Percentiles rank a stretch among this genome's conserved stretches.
These are phyloP conservation scores for Miltochrista miniata DNA, from an alignment of 2,888 invertebrate genomes.

Conservation along the genomic window DNA sequence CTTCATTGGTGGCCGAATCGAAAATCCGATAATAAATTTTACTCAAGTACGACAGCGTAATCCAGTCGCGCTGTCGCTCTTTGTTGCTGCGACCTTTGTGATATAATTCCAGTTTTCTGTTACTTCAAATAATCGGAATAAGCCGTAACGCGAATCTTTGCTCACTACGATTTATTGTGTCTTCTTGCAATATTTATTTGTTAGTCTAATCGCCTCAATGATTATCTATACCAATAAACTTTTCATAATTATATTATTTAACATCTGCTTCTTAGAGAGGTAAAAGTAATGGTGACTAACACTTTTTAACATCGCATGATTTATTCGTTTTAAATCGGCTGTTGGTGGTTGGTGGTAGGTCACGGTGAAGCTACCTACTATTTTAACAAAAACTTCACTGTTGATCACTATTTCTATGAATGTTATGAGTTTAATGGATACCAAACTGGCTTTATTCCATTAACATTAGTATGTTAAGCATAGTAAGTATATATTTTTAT, in stretches of 20 bases:
- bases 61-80: slow-evolving; percentile 79
- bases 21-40: slow-evolving; percentile 84
- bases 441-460: slow-evolving; percentile 56
- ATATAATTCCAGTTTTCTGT: slow-evolving; percentile 79
- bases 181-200: slow-evolving; percentile 20
- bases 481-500: slow-evolving; percentile 60
- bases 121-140: slow-evolving; percentile 73
- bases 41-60: slow-evolving; percentile 83
- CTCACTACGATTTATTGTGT: slow-evolving; percentile 55
- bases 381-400: slow-evolving; percentile 40
- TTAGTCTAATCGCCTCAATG: slow-evolving; percentile 19
- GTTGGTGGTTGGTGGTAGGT: no score
- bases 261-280: background rate
- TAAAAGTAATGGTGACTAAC: background rate
- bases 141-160: slow-evolving; percentile 64
- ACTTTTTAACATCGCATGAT: background rate
- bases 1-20: slow-evolving; percentile 84
- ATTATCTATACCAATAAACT: background rate
- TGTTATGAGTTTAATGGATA: slow-evolving; percentile 62
- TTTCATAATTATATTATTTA: background rate
- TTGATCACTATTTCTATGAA: slow-evolving; percentile 66
- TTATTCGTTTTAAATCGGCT: background rate
- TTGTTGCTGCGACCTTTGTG: slow-evolving; percentile 78
- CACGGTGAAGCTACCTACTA: background rate
- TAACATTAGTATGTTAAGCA: slow-evolving; percentile 59